Evolutionary conservation across 2,113 vertebrate genomes (phyloP).

Genomic region (Blennius ocellaris): DNA sequence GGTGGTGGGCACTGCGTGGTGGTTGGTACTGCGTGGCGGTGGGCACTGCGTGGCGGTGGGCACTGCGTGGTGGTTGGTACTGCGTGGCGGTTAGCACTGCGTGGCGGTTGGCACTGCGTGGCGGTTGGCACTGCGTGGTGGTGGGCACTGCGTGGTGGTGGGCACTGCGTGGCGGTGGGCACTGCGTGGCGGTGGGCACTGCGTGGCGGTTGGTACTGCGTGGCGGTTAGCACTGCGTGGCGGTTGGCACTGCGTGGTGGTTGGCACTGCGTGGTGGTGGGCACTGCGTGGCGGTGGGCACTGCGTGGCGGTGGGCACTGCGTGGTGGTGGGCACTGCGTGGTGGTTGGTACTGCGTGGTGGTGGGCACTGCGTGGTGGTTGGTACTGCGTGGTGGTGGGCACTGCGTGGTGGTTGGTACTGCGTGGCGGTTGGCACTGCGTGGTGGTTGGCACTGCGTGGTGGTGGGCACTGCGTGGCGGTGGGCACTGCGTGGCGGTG

Average conservation of each 20-base stretch:
- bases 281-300: slow-evolving; percentile 35
- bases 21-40: too few species aligned
- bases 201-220: too few species aligned
- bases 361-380: slow-evolving; percentile 50
- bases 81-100: slow-evolving; percentile 29
- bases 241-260: slow-evolving; percentile 15
- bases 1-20: slow-evolving; percentile 44
- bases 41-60: slow-evolving; percentile 15
- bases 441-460: slow-evolving; percentile 10
- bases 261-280: slow-evolving; percentile 52
- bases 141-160: slow-evolving; percentile 26
- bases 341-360: slow-evolving; percentile 16
- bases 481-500: slow-evolving; percentile 26
- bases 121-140: background rate
- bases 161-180: slow-evolving; percentile 47
- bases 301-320: slow-evolving; percentile 42
- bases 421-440: too few species aligned
- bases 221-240: background rate
- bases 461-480: slow-evolving; percentile 52
- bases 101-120: slow-evolving; percentile 45
- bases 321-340: slow-evolving; percentile 28
- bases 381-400: slow-evolving; percentile 32
- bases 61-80: slow-evolving; percentile 39
- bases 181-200: slow-evolving; percentile 34
- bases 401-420: slow-evolving; percentile 37